A percentile compares a stretch with the other conserved stretches of the same genome.
These are phyloP conservation scores for Rhynchophorus ferrugineus DNA, from an alignment of 1,140 invertebrate genomes.

Conservation along the genomic window DNA sequence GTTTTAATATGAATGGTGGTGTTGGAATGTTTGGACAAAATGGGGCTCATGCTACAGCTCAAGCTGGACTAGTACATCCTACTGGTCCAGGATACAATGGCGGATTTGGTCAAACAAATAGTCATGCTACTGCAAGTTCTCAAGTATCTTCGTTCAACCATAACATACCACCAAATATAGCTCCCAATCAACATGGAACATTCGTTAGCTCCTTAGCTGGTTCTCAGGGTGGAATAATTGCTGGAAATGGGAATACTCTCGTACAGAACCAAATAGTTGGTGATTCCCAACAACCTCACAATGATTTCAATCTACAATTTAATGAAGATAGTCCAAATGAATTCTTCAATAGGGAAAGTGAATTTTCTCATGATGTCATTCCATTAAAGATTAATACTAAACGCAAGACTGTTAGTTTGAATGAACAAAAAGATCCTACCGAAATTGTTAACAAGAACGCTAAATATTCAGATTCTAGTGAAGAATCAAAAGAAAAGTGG, in stretches of 20 bases:
- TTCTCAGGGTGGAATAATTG: not conserved
- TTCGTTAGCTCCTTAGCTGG: not conserved
- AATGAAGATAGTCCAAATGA: no score
- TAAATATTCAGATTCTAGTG: no score
- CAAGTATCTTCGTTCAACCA: not conserved
- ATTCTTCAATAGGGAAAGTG: no score
- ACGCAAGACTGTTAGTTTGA: no score
- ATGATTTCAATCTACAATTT: no score
- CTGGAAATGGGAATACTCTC: not conserved
- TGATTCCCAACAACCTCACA: not conserved
- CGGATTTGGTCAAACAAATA: not conserved
- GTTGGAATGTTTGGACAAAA: slow-evolving; percentile 4
- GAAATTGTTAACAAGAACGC: no score
- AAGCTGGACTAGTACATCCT: not conserved
- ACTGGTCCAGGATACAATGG: not conserved
- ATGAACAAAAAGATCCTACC: no score
- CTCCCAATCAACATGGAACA: not conserved
- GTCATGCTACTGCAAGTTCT: not conserved
- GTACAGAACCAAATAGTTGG: not conserved
- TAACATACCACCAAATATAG: not conserved
- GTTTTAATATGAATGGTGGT: not conserved
- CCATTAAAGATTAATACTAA: no score
- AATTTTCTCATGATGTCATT: no score
- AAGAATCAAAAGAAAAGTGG: not conserved
- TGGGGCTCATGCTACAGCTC: not conserved